Percentiles rank a stretch among this genome's conserved stretches.
phyloP scores from a whole-genome alignment of 2,888 invertebrate species.

The Phymatocera aterrima region DNA sequence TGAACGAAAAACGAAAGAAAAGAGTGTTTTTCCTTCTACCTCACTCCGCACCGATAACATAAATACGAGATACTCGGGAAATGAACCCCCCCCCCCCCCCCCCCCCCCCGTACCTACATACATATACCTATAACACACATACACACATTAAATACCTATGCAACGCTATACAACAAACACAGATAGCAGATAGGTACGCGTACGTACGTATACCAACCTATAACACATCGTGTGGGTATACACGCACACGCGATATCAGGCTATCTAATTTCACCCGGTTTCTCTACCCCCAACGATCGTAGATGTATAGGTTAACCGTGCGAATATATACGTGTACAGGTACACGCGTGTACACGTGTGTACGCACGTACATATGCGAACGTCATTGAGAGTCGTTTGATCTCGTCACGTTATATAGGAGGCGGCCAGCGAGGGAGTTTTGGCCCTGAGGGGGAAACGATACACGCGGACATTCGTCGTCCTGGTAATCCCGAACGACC shows the following conservation, averaged over 20 bases:
- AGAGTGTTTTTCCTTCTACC: too few relatives aligned
- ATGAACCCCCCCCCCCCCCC: too few relatives aligned
- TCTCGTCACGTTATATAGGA: conserved; percentile 8
- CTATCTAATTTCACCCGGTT: background rate
- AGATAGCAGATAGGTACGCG: background rate
- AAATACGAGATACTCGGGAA: too few relatives aligned
- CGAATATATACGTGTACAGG: too few relatives aligned
- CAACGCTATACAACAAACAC: background rate
- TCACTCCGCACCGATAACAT: too few relatives aligned
- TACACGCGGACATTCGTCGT: conserved; percentile 1
- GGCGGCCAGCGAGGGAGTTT: background rate
- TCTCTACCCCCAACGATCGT: too few relatives aligned
- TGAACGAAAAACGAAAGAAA: too few relatives aligned
- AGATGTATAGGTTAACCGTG: background rate
- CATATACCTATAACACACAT: too few relatives aligned
- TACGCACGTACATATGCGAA: background rate
- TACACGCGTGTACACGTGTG: background rate
- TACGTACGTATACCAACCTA: background rate
- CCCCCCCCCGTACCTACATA: too few relatives aligned
- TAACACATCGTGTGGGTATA: too few relatives aligned
- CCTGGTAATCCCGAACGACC: background rate
- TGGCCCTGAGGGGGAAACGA: background rate
- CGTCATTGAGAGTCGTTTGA: conserved; percentile 22
- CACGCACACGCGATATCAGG: background rate
- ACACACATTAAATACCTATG: background rate